Percentiles rank a stretch among this genome's conserved stretches.
phyloP scores from a whole-genome alignment of 1,140 invertebrate genomes.

The Thaumetopoea pityocampa region DNA sequence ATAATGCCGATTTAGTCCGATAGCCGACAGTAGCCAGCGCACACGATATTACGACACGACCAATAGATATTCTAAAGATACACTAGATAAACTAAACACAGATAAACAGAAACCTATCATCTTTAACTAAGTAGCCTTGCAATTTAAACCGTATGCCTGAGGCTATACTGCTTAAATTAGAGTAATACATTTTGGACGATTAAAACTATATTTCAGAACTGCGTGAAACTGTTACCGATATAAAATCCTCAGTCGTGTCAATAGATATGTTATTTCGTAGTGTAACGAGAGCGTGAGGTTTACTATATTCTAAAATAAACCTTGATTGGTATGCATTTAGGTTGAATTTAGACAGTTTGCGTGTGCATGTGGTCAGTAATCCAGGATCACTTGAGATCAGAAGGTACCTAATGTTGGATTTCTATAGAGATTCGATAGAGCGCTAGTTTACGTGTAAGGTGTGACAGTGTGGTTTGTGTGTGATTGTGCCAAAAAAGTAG shows the following conservation, averaged over 20 bases:
- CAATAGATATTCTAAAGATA: conserved; percentile 22
- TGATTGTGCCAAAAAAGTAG: too few relatives aligned
- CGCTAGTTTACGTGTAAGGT: not conserved
- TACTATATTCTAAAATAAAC: too few relatives aligned
- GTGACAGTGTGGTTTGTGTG: too few relatives aligned
- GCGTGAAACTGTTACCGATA: conserved; percentile 25
- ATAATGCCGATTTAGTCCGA: too few relatives aligned
- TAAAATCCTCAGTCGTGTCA: conserved; percentile 35
- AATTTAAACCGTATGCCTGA: too few relatives aligned
- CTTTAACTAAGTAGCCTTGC: too few relatives aligned
- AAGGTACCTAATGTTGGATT: conserved; percentile 22
- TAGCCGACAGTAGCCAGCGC: conserved; percentile 1
- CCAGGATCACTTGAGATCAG: conserved; percentile 39
- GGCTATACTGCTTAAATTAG: too few relatives aligned
- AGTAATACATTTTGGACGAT: too few relatives aligned
- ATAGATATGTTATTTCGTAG: conserved; percentile 29
- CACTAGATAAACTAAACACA: too few relatives aligned
- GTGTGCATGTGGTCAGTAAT: conserved; percentile 32
- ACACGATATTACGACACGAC: conserved; percentile 13
- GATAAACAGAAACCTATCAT: too few relatives aligned
- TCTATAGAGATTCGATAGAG: conserved; percentile 14
- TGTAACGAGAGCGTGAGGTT: too few relatives aligned
- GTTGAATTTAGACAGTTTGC: conserved; percentile 8
- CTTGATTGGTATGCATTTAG: not conserved
- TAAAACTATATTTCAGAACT: too few relatives aligned